Percentiles rank a stretch among this genome's conserved stretches.
Conservation (phyloP, 2,888 invertebrate genomes). For the Trichopoda pennipes region DNA sequence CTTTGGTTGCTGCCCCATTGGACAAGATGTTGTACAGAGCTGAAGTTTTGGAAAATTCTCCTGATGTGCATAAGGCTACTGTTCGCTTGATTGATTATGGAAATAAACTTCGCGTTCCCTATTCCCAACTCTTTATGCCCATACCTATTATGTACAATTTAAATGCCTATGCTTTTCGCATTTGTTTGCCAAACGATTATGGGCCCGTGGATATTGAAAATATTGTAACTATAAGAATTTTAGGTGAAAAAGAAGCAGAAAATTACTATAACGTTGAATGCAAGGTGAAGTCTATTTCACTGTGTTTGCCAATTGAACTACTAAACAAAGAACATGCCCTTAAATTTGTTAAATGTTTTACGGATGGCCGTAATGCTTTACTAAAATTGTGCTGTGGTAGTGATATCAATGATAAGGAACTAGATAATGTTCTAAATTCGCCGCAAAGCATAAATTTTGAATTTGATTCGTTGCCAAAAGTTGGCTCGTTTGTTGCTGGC, state of each 20-base stretch:
- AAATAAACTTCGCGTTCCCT: conserved; percentile 69
- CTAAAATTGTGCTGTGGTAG: conserved; percentile 36
- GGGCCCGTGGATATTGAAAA: conserved; percentile 69
- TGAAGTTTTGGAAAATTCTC: conserved; percentile 53
- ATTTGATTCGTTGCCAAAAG: conserved; percentile 51
- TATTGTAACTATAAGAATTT: conserved; percentile 66
- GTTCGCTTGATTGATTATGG: conserved; percentile 73
- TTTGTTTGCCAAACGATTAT: conserved; percentile 54
- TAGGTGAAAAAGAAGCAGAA: conserved; percentile 41
- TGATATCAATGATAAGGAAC: conserved; percentile 4
- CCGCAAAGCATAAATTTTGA: conserved; percentile 51
- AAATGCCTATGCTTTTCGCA: conserved; percentile 71
- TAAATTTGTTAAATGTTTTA: conserved; percentile 66
- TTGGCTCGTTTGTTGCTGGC: conserved; percentile 70
- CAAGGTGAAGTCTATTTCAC: conserved; percentile 61
- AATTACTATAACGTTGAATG: conserved; percentile 68
- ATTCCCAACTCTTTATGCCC: conserved; percentile 67
- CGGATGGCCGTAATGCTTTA: conserved; percentile 67
- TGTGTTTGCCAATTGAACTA: conserved; percentile 59
- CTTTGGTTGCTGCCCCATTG: conserved; percentile 71
- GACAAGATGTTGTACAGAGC: conserved; percentile 71
- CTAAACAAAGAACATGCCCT: conserved; percentile 54
- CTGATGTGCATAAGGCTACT: conserved; percentile 53
- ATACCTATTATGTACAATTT: conserved; percentile 73
- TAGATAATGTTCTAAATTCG: conserved; percentile 54